These are phyloP conservation scores for Sturmia bella DNA, from an alignment of 2,888 invertebrate species.

Conservation along the genomic window DNA sequence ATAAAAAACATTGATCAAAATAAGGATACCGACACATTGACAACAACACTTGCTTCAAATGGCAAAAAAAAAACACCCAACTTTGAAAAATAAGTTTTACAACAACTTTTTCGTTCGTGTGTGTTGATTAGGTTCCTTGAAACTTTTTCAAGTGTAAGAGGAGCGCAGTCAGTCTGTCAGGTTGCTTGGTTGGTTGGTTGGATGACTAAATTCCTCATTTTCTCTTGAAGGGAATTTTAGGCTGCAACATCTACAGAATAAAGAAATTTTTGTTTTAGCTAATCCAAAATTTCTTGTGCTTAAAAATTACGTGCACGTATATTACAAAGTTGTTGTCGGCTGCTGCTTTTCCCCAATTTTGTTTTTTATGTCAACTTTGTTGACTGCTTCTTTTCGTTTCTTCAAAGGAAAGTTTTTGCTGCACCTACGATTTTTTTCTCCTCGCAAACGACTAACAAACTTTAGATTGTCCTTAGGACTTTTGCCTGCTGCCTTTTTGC, in stretches of 20 bases:
- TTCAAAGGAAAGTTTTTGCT: constrained; percentile 45
- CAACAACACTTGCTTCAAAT: too few species aligned
- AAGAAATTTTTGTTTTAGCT: constrained; percentile 24
- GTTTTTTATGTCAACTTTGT: constrained; percentile 47
- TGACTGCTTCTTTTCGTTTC: constrained; percentile 22
- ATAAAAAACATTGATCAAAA: constrained; percentile 70
- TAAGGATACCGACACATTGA: constrained; percentile 20
- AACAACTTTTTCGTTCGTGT: constrained; percentile 64
- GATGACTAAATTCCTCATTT: constrained; percentile 38
- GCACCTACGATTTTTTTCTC: background rate
- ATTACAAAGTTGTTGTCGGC: constrained; percentile 59
- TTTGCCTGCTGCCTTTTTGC: too few species aligned
- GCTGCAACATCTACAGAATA: constrained; percentile 34
- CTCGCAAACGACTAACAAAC: background rate
- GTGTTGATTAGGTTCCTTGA: constrained; percentile 69
- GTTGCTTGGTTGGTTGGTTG: constrained; percentile 25
- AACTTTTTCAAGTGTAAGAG: constrained; percentile 34
- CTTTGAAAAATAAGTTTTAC: constrained; percentile 48
- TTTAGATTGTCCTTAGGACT: background rate
- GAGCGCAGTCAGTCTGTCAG: constrained; percentile 18
- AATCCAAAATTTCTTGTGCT: constrained; percentile 51
- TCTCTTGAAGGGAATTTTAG: constrained; percentile 37
- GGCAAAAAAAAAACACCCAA: constrained; percentile 6
- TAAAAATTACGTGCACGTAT: constrained; percentile 59
- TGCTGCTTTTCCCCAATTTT: constrained; percentile 11